phyloP scores from a whole-genome alignment of 2,113 vertebrate genomes.

The Hyperopisus bebe region DNA sequence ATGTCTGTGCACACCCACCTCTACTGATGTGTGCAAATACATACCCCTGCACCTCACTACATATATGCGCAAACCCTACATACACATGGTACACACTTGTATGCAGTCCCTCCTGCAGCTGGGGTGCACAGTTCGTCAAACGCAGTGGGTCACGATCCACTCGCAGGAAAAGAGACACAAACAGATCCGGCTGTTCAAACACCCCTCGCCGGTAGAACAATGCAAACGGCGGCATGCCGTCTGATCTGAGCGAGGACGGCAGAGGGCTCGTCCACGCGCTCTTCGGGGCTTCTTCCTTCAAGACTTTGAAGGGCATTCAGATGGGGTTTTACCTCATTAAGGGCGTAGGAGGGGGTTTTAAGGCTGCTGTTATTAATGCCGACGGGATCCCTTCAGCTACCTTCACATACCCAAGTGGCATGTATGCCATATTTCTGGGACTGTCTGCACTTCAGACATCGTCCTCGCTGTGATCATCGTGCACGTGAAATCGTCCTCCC shows the following conservation, averaged over 20 bases:
- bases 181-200: not conserved
- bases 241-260: not conserved
- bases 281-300: not conserved
- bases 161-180: not conserved
- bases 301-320: not conserved
- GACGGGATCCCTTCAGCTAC: not conserved
- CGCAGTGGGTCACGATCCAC: not conserved
- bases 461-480: not conserved
- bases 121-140: not conserved
- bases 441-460: not conserved
- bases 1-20: not conserved
- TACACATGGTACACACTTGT: not conserved
- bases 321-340: not conserved
- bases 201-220: not conserved
- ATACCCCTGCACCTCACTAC: not conserved
- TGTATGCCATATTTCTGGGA: not conserved
- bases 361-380: not conserved
- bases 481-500: not conserved
- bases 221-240: not conserved
- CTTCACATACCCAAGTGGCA: not conserved
- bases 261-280: not conserved
- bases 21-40: not conserved
- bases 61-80: not conserved
- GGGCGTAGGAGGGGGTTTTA: not conserved
- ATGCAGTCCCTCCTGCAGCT: not conserved